Percentiles rank a stretch among this genome's conserved stretches.
These are phyloP conservation scores for Stenichneumon culpator DNA, from an alignment of 2,888 invertebrate genomes.

Conservation along the genomic window DNA sequence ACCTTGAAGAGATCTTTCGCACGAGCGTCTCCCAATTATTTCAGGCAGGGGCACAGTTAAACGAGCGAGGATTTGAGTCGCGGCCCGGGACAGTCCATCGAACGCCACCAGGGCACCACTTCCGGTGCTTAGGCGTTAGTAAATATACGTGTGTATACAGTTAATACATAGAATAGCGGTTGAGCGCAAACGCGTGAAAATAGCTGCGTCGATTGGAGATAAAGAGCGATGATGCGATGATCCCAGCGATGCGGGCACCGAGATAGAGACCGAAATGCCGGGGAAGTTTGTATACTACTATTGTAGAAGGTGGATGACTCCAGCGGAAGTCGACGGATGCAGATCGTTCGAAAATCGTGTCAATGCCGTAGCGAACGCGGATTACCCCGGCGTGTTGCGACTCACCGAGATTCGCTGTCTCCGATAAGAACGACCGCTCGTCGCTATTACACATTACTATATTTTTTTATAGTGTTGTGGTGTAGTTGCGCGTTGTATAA, in stretches of 20 bases:
- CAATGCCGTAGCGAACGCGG: conserved; percentile 75
- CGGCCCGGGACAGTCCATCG: background rate
- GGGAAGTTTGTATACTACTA: background rate
- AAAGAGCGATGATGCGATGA: conserved; percentile 54
- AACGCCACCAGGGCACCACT: conserved; percentile 30
- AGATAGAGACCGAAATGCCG: background rate
- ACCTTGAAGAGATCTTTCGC: conserved; percentile 78
- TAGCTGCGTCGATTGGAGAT: conserved; percentile 32
- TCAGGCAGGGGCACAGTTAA: conserved; percentile 72
- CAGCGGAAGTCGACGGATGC: conserved; percentile 73
- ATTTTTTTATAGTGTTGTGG: conserved; percentile 6
- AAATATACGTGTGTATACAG: background rate
- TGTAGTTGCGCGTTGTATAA: background rate
- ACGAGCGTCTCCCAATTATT: conserved; percentile 77
- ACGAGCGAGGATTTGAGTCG: conserved; percentile 13
- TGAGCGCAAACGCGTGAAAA: conserved; percentile 49
- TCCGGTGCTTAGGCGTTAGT: conserved; percentile 39
- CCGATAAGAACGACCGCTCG: conserved; percentile 51
- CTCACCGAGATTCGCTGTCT: conserved; percentile 49
- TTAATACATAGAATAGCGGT: background rate
- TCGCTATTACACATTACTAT: conserved; percentile 32
- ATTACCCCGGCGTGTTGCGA: conserved; percentile 48
- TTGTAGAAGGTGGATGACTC: conserved; percentile 53
- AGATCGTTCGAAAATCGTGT: conserved; percentile 77
- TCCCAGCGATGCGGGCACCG: conserved; percentile 13